phyloP scores from a whole-genome alignment of 2,888 invertebrate species.

The Linnaemya vulpina region DNA sequence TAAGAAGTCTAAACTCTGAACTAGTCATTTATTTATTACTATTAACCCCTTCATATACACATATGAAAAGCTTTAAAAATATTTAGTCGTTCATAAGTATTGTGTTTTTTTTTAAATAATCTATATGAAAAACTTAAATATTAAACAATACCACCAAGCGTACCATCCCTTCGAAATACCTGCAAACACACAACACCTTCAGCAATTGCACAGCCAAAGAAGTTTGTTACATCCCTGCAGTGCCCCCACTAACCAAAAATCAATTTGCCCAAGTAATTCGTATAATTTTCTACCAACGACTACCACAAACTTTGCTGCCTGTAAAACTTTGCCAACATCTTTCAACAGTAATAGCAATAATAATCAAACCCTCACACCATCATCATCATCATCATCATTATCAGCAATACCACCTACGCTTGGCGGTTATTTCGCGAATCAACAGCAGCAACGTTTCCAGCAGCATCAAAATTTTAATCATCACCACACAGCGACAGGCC shows the following conservation, averaged over 20 bases:
- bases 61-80: constrained; percentile 33
- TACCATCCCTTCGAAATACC: constrained; percentile 67
- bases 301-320: constrained; percentile 6
- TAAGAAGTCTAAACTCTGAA: constrained; percentile 40
- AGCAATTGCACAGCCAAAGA: constrained; percentile 49
- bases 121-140: constrained; percentile 73
- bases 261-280: constrained; percentile 26
- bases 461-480: constrained; percentile 48
- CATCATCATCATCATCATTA: constrained; percentile 50
- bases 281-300: constrained; percentile 43
- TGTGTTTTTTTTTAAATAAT: constrained; percentile 56
- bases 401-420: constrained; percentile 64
- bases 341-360: constrained; percentile 26
- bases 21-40: constrained; percentile 60
- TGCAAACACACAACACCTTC: constrained; percentile 47
- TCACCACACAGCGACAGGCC: constrained; percentile 58
- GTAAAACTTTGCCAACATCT: constrained; percentile 33
- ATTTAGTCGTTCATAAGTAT: constrained; percentile 27
- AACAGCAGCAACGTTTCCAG: constrained; percentile 66
- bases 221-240: constrained; percentile 27
- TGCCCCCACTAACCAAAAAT: constrained; percentile 41
- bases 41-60: constrained; percentile 44
- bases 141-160: constrained; percentile 71
- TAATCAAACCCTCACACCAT: constrained; percentile 5
- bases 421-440: constrained; percentile 69